A percentile compares a stretch with the other conserved stretches of the same genome.
These are phyloP conservation scores for Acanthopagrus latus DNA, from an alignment of 2,797 vertebrate species.

Conservation along the genomic window DNA sequence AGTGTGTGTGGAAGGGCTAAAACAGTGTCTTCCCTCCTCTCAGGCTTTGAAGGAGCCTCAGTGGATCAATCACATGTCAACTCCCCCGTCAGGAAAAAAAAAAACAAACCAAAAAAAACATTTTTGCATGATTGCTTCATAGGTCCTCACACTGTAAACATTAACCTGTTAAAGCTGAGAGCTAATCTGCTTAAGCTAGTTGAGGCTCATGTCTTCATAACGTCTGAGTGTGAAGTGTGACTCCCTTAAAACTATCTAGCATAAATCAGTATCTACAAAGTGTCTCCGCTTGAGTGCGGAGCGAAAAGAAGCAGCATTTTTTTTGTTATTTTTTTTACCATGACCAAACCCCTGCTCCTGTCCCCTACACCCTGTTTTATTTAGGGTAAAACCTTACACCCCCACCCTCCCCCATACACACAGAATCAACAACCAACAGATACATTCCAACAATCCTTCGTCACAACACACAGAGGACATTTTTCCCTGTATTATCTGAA, in stretches of 20 bases:
- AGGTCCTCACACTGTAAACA: slow-evolving; percentile 84
- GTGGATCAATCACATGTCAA: slow-evolving; percentile 52
- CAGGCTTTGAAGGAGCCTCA: slow-evolving; percentile 34
- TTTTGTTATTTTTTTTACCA: slow-evolving; percentile 20
- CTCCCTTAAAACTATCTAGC: slow-evolving; percentile 56
- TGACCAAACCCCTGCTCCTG: slow-evolving; percentile 56
- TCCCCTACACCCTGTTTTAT: slow-evolving; percentile 57
- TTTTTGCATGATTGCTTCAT: slow-evolving; percentile 64
- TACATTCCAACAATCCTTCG: slow-evolving; percentile 73
- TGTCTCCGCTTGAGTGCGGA: slow-evolving; percentile 60
- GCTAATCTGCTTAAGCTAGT: slow-evolving; percentile 51
- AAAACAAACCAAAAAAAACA: slow-evolving; percentile 74
- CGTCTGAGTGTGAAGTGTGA: slow-evolving; percentile 38
- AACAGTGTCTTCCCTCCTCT: slow-evolving; percentile 46
- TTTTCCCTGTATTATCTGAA: slow-evolving; percentile 48
- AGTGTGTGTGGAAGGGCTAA: slow-evolving; percentile 28
- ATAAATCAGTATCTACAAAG: slow-evolving; percentile 62
- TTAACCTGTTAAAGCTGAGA: slow-evolving; percentile 80
- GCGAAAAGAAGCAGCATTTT: slow-evolving; percentile 81
- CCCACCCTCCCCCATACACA: slow-evolving; percentile 32
- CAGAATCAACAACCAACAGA: slow-evolving; percentile 47
- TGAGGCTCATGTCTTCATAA: slow-evolving; percentile 59
- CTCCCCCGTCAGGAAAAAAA: slow-evolving; percentile 70
- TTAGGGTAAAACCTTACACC: slow-evolving; percentile 23
- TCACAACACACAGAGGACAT: slow-evolving; percentile 65